Conservation (phyloP, 2,888 invertebrate species). For the Orthosia cruda region DNA sequence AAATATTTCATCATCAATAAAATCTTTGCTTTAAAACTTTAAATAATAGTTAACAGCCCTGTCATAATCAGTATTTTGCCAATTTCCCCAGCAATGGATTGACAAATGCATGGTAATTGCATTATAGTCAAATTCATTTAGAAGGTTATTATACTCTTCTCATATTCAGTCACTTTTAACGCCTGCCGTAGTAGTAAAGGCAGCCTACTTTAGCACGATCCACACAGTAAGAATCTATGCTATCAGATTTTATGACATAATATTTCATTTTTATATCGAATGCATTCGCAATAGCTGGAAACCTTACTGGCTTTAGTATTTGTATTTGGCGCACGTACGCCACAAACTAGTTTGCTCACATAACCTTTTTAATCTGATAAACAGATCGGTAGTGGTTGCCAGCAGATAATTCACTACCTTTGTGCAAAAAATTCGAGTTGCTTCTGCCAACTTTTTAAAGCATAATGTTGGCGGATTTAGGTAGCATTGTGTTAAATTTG, state of each 20-base stretch:
- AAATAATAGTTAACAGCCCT: background rate
- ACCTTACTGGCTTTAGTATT: constrained; percentile 44
- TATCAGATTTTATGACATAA: constrained; percentile 30
- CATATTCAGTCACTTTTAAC: constrained; percentile 1
- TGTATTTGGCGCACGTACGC: constrained; percentile 73
- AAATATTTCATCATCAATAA: background rate
- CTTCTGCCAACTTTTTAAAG: constrained; percentile 58
- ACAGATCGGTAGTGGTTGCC: constrained; percentile 71
- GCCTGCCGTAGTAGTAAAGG: background rate
- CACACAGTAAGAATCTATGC: background rate
- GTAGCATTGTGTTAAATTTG: constrained; percentile 24
- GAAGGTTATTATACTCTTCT: background rate
- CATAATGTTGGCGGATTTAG: constrained; percentile 39
- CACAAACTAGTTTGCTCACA: constrained; percentile 71
- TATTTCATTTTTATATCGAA: constrained; percentile 57
- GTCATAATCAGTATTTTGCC: background rate
- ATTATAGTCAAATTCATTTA: background rate
- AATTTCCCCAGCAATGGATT: background rate
- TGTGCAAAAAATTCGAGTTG: constrained; percentile 45
- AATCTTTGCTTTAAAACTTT: background rate
- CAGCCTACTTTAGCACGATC: background rate
- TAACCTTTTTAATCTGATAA: constrained; percentile 75
- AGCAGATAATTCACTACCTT: constrained; percentile 74
- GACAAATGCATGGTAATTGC: background rate
- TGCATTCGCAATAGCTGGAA: constrained; percentile 47